Base-by-base conservation (phyloP, 2,113 vertebrate species). In the Rhea pennata region DNA sequence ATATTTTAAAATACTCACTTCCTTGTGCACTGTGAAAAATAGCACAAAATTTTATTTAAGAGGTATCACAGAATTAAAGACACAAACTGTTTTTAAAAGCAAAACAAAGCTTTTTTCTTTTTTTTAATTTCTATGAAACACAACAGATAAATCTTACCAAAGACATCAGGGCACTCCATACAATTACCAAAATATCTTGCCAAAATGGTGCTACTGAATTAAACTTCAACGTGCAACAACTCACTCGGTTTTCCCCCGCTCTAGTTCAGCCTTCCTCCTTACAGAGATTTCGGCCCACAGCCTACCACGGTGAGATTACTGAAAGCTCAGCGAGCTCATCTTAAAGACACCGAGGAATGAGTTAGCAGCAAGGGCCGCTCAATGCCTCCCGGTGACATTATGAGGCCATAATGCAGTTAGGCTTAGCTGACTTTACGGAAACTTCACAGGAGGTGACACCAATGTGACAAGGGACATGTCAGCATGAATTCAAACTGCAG, bases 11-110 rank as follows among this genome's bases (percentile, higher is more conserved):
- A 53, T 15, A 36, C 4, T 48, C 46, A 48, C 46, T 71, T 88
- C 90, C 84, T 87, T 42, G 58, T 29, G 83, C 82, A 94, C n/a
- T 71, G 87, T 91, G 62, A 90, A 88, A 97, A 94, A 53, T 48
- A 93, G 79, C 2, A 14, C 12, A 79, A 36, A 36, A 36, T 75
- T 62, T 65, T 87, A 31, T 36, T 77, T 65, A 72, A 91, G 69
- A 95, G 36, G 83, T 2, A 75, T 44, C 53, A 36, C n/a, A 54
- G 53, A 95, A 91, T 81, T 89, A 89, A 95, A 72, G 76, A 36
- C 36, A 79, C 27, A 36, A 17, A 48, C 26, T 26, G 71, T 86
- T 39, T 79, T 94, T 62, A 83, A 71, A 20, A 50, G n/a, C 76
- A 77, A 65, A 48, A 51, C 9, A 65, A 65, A 51, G 50, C 19